Evolutionary conservation across 2,888 invertebrate genomes (phyloP), one percentile per base, ranked within the genome.

Genomic region (Muschampia plurimacula): DNA sequence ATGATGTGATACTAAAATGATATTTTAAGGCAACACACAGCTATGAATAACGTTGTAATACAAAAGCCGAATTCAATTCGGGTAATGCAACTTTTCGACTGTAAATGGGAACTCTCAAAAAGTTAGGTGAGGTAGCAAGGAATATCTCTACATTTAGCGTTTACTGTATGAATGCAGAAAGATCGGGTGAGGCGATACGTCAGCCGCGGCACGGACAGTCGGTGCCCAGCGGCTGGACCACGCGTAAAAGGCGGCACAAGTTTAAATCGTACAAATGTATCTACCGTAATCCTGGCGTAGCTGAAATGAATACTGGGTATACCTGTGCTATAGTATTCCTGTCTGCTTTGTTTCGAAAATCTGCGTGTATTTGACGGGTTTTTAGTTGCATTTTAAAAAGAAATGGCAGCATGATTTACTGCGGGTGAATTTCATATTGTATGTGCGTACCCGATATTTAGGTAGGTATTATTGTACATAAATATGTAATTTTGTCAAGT

Each of bases 71-170:
- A 88, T 87, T 89, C 86, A 93, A 93, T 92, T 91, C 90, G 87
- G 84, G 84, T 92, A 93, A 92, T 93, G 93, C 84, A 89, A 90
- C 84, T 88, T 91, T 89, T 88, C 81, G 83, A 83, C 81, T 80
- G 84, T 84, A 84, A 87, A 87, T 82, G 84, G 83, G 80, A 84
- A 88, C 83, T 86, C 80, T 88, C 85, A 87, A 92, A 91, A 90
- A 89, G 89, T 87, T 84, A 82, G 86, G 86, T 85, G 86, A 87
- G 80, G 84, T 84, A 83, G 85, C 84, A 84, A 86, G 83, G 81
- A 86, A 84, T 89, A 87, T 89, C 85, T 89, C 80, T 87, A 89
- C 89, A 89, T 89, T 89, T 89, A 89, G 89, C 85, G 77, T 88
- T 89, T 84, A 88, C 67, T 84, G 85, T 81, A 86, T 92, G 92